These are phyloP conservation scores for Epicauta chinensis DNA, from an alignment of 1,140 invertebrate species.

Conservation along the genomic window DNA sequence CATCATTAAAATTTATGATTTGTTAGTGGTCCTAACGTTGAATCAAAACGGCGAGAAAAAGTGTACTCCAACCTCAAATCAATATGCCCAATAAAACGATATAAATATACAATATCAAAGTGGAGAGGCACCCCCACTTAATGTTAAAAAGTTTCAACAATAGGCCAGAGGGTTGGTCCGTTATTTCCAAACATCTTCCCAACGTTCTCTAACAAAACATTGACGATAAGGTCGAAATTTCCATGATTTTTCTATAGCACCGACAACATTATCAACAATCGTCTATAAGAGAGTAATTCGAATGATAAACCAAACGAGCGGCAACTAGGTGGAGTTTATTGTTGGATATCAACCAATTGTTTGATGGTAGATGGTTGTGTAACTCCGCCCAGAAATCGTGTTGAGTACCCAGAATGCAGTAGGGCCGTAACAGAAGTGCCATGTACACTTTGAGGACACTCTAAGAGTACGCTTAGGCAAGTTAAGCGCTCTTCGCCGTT, in stretches of 20 bases:
- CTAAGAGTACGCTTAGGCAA: slow-evolving; percentile 45
- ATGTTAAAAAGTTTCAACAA: slow-evolving; percentile 17
- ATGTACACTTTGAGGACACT: slow-evolving; percentile 45
- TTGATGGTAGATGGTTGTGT: neutral
- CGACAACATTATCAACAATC: too few species aligned
- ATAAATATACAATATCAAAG: slow-evolving; percentile 39
- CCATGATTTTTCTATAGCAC: too few species aligned
- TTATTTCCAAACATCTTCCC: too few species aligned
- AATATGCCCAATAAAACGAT: slow-evolving; percentile 43
- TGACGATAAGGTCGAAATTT: too few species aligned
- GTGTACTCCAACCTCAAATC: slow-evolving; percentile 32
- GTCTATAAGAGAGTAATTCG: too few species aligned
- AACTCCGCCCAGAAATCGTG: slow-evolving; percentile 28
- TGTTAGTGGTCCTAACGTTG: neutral
- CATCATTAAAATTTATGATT: slow-evolving; percentile 1
- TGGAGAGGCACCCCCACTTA: neutral
- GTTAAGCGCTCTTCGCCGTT: slow-evolving; percentile 44
- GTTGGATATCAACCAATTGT: slow-evolving; percentile 22
- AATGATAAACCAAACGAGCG: too few species aligned
- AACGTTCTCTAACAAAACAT: too few species aligned
- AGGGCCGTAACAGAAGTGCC: slow-evolving; percentile 38
- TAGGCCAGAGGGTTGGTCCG: slow-evolving; percentile 13
- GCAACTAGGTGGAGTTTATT: too few species aligned
- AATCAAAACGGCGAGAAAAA: slow-evolving; percentile 30
- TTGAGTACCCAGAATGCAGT: slow-evolving; percentile 41